Conservation (phyloP, 2,797 vertebrate species). For the Chaunax sp. region DNA sequence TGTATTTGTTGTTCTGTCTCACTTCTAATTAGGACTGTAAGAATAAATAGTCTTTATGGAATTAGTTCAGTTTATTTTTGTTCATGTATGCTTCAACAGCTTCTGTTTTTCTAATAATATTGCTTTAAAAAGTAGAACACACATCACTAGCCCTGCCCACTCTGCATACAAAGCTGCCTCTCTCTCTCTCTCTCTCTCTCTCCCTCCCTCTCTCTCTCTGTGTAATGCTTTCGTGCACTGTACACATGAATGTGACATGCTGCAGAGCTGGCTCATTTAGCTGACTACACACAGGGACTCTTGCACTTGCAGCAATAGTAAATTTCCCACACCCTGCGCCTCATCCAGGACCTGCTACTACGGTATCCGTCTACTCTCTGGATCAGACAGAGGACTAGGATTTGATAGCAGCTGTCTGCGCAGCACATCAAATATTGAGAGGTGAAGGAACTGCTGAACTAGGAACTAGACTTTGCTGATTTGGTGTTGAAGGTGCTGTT, state of each 20-base stretch:
- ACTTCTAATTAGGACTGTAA: background rate
- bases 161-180: slow-evolving; percentile 63
- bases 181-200: slow-evolving; percentile 21
- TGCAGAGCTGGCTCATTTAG: slow-evolving; percentile 65
- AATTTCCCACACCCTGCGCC: slow-evolving; percentile 17
- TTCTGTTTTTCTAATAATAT: slow-evolving; percentile 38
- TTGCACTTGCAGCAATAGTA: slow-evolving; percentile 33
- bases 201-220: slow-evolving; percentile 21
- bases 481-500: slow-evolving; percentile 48
- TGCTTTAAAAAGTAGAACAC: slow-evolving; percentile 62
- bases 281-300: slow-evolving; percentile 57
- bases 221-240: slow-evolving; percentile 55
- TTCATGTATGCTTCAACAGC: slow-evolving; percentile 3
- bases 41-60: background rate
- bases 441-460: slow-evolving; percentile 59
- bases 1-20: background rate
- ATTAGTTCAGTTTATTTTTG: background rate
- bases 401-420: slow-evolving; percentile 47
- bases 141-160: slow-evolving; percentile 62
- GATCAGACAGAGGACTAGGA: slow-evolving; percentile 45
- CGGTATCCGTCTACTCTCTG: slow-evolving; percentile 13
- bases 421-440: slow-evolving; percentile 49
- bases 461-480: slow-evolving; percentile 47
- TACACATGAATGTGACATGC: slow-evolving; percentile 48
- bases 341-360: slow-evolving; percentile 39